Base-by-base conservation (phyloP, 2,113 vertebrate genomes). In the Struthio camelus region DNA sequence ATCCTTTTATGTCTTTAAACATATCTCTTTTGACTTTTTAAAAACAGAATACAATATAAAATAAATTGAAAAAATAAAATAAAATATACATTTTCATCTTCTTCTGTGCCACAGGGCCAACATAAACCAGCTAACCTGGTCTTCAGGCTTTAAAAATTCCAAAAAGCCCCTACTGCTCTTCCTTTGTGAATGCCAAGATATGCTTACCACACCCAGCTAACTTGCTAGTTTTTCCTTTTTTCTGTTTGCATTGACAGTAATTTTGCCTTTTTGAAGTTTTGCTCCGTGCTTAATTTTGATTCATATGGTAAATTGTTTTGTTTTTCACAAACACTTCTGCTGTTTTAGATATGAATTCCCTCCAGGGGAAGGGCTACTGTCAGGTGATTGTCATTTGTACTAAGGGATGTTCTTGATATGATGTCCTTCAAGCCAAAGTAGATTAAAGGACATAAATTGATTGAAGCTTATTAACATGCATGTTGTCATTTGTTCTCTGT, bases 361-460 rank as follows among this genome's bases (percentile, higher is more conserved):
- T 58, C 44, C 86, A 87, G 85, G 64, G 14, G 56, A 80, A 83
- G 20, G 14, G 50, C 79, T 85, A 28, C 40, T 92, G 42, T 75
- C 44, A 85, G 59, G 46, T 94, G 77, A 77, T 54, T 88, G 32
- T 27, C 58, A 70, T 96, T 94, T 92, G 38, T 93, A 96, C 64
- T 92, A 34, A 24, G 73, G 97, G 64, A 73, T 85, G 17, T 36
- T 96, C 85, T 85, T 94, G 42, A 79, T 91, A 59, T 70, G 36
- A 86, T 96, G 88, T 22, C 75, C 93, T 98, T 96, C 94, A 96
- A 85, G 80, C 51, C 87, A 61, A 95, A 85, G 62, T 5, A 95
- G 54, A 92, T 94, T 91, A 93, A 95, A 94, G 59, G 92, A 30
- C 70, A 94, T 62, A 40, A 85, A 93, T 67, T 95, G 67, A 87